Evolutionary conservation across 2,888 invertebrate species (phyloP).

Genomic region (Hyposoter didymator): DNA sequence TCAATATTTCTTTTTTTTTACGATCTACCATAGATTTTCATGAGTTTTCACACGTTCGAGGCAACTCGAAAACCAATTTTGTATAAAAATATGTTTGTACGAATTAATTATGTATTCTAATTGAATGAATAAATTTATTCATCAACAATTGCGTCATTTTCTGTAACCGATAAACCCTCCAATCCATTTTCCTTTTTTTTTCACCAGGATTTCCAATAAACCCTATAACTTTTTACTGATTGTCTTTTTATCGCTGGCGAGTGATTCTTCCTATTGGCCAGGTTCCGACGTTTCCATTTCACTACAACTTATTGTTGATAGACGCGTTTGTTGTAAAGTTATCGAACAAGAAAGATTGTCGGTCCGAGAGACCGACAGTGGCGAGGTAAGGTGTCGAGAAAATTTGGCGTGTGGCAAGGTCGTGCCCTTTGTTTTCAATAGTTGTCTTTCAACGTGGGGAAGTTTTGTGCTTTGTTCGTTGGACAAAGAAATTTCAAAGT

Average conservation of each 20-base stretch:
- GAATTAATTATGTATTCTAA: conserved; percentile 37
- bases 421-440: not conserved
- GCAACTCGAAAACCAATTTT: conserved; percentile 11
- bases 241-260: no score
- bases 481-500: not conserved
- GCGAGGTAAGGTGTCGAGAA: no score
- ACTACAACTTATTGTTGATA: no score
- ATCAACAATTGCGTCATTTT: conserved; percentile 7
- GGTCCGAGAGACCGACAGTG: no score
- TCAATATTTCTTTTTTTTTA: conserved; percentile 32
- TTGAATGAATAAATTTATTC: conserved; percentile 51
- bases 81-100: conserved; percentile 44
- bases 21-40: conserved; percentile 5
- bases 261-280: no score
- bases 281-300: no score
- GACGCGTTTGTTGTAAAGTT: no score
- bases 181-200: not conserved
- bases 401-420: no score
- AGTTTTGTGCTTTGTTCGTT: not conserved
- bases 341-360: no score
- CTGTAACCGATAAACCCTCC: not conserved
- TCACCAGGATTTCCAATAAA: no score
- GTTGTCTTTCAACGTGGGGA: not conserved
- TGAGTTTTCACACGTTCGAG: conserved; percentile 11
- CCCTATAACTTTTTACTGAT: no score